Evolutionary conservation across 1,140 invertebrate genomes (phyloP).

Genomic region (Drosophila orena): DNA sequence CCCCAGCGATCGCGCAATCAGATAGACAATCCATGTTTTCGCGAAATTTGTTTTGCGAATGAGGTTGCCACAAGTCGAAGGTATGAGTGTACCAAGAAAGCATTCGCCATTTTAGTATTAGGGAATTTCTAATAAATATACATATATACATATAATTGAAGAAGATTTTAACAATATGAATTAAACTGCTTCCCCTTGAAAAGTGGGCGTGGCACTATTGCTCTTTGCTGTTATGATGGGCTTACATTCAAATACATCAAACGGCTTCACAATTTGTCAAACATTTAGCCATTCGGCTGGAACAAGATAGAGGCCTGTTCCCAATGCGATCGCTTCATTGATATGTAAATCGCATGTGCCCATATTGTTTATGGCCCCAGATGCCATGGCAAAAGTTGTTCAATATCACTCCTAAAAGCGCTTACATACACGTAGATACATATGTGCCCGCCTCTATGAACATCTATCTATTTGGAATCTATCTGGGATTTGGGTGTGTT

Average conservation of each 20-base stretch:
- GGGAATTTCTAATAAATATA: neutral
- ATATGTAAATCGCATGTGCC: slow-evolving; percentile 65
- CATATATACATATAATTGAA: no score
- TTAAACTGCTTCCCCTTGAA: neutral
- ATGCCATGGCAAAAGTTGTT: slow-evolving; percentile 41
- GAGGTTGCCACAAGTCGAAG: slow-evolving; percentile 18
- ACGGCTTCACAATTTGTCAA: slow-evolving; percentile 43
- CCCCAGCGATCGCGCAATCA: slow-evolving; percentile 12
- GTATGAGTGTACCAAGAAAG: neutral
- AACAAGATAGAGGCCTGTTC: slow-evolving; percentile 43
- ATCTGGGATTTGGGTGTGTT: slow-evolving; percentile 51
- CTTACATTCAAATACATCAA: slow-evolving; percentile 17
- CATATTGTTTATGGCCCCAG: slow-evolving; percentile 63
- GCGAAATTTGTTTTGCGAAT: slow-evolving; percentile 6
- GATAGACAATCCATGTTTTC: slow-evolving; percentile 20
- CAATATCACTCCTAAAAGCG: slow-evolving; percentile 20
- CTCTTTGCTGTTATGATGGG: slow-evolving; percentile 23
- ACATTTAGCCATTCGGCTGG: slow-evolving; percentile 58
- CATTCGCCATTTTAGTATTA: neutral
- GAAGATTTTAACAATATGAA: neutral
- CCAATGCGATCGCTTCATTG: slow-evolving; percentile 47
- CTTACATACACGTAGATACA: neutral
- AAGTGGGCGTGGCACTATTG: slow-evolving; percentile 4
- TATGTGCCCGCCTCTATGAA: slow-evolving; percentile 23
- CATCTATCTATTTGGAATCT: slow-evolving; percentile 33